These are phyloP conservation scores for Fabriciana adippe DNA, from an alignment of 2,888 invertebrate species.

Conservation along the genomic window DNA sequence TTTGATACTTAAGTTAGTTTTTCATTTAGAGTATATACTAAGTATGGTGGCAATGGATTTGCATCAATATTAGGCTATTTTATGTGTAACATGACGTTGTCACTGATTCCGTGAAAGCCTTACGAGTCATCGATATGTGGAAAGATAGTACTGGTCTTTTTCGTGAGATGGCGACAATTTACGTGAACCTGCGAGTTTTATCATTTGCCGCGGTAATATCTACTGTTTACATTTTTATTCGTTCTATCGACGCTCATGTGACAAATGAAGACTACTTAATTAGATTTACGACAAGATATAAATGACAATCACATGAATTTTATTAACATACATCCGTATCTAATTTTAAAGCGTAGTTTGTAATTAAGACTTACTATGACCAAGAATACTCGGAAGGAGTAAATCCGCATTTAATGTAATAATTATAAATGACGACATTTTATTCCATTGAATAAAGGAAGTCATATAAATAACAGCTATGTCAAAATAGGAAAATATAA, in stretches of 20 bases:
- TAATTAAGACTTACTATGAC: slow-evolving; percentile 19
- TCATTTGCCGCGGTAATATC: neutral
- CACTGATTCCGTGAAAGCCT: slow-evolving; percentile 14
- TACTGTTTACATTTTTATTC: slow-evolving; percentile 33
- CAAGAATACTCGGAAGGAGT: slow-evolving; percentile 25
- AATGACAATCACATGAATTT: slow-evolving; percentile 26
- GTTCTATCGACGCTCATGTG: slow-evolving; percentile 20
- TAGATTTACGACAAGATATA: slow-evolving; percentile 25
- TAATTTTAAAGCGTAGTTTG: slow-evolving; percentile 21
- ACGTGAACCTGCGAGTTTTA: slow-evolving; percentile 36
- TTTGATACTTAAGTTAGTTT: no score
- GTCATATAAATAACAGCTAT: neutral
- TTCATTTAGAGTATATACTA: no score
- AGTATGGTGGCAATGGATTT: neutral
- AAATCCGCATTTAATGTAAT: slow-evolving; percentile 26
- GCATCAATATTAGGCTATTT: neutral
- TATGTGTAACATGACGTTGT: neutral
- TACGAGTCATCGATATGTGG: slow-evolving; percentile 15
- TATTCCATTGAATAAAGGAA: slow-evolving; percentile 15
- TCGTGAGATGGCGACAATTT: slow-evolving; percentile 49
- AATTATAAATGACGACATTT: slow-evolving; percentile 27
- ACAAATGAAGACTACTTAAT: slow-evolving; percentile 18
- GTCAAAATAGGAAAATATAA: slow-evolving; percentile 4
- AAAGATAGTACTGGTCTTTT: slow-evolving; percentile 19
- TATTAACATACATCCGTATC: slow-evolving; percentile 27